phyloP scores from a whole-genome alignment of 2,888 invertebrate genomes.

The Oscheius sp. region DNA sequence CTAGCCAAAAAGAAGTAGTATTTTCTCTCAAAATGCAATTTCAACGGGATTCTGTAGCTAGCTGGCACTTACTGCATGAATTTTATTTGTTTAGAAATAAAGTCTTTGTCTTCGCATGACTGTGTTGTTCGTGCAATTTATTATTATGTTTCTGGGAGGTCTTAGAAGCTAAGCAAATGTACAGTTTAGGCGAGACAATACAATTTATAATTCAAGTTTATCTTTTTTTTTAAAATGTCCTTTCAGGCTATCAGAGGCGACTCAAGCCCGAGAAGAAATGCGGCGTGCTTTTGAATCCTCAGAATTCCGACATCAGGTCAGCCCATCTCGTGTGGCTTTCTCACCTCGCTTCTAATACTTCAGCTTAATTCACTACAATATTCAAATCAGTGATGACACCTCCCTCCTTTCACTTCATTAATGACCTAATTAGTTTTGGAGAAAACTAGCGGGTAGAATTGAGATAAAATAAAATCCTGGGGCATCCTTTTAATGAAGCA shows the following conservation, averaged over 20 bases:
- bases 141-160: too few species aligned
- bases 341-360: constrained; percentile 21
- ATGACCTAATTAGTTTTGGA: neutral
- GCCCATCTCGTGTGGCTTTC: constrained; percentile 15
- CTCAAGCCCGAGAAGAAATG: constrained; percentile 25
- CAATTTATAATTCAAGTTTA: too few species aligned
- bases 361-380: constrained; percentile 4
- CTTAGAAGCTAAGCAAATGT: too few species aligned
- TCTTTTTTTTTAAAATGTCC: too few species aligned
- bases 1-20: neutral
- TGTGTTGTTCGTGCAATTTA: neutral
- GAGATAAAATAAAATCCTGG: too few species aligned
- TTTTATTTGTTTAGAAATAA: constrained; percentile 2
- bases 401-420: neutral
- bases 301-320: constrained; percentile 35
- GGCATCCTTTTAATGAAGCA: too few species aligned
- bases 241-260: constrained; percentile 32
- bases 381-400: neutral
- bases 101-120: constrained; percentile 16
- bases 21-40: neutral
- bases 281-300: constrained; percentile 13
- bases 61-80: neutral
- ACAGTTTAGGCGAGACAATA: too few species aligned
- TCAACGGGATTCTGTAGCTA: neutral
- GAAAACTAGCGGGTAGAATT: constrained; percentile 12